phyloP scores from a whole-genome alignment of 2,113 vertebrate genomes.

The Peromyscus californicus region DNA sequence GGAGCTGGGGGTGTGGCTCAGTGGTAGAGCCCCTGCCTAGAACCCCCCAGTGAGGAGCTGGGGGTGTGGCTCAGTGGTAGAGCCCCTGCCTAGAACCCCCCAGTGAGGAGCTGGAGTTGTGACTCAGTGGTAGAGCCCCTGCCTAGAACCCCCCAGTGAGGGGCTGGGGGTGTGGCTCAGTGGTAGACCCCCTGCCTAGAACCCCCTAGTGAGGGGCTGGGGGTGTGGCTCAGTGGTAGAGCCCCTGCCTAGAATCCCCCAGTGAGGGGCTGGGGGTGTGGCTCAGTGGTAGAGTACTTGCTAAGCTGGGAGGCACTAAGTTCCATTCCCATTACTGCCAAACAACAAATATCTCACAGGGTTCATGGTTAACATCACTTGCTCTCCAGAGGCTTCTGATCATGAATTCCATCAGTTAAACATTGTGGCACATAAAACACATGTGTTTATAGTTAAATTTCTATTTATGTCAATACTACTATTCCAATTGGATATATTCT shows the following conservation, averaged over 20 bases:
- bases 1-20: not conserved
- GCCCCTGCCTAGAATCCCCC: not conserved
- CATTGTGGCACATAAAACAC: not conserved
- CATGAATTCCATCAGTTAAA: not conserved
- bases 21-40: not conserved
- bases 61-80: not conserved
- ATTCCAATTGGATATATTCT: not conserved
- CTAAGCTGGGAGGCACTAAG: not conserved
- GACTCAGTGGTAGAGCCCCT: not conserved
- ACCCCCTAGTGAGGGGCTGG: not conserved
- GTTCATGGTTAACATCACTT: not conserved
- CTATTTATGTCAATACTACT: not conserved
- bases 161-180: not conserved
- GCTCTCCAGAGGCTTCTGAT: not conserved
- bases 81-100: not conserved
- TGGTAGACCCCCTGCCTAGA: not conserved
- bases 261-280: not conserved
- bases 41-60: not conserved
- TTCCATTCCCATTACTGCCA: not conserved
- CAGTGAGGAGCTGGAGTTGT: not conserved
- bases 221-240: not conserved
- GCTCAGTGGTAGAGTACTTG: not conserved
- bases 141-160: not conserved
- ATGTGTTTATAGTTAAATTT: slow-evolving; percentile 15
- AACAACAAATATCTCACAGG: not conserved